Base-by-base conservation (phyloP, 2,113 vertebrate species). In the Solea solea region DNA sequence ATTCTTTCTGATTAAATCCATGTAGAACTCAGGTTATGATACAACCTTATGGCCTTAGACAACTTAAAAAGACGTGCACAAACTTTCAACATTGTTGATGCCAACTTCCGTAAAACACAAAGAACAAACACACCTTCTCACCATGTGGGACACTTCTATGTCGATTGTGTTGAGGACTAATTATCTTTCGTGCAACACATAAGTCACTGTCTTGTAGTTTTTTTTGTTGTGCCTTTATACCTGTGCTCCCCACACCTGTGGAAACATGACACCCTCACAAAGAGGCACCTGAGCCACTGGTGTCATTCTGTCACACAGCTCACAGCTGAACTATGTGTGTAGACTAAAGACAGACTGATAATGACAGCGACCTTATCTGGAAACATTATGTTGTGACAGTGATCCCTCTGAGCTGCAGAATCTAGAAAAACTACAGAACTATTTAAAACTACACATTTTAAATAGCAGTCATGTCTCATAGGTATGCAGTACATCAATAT, bases 211-310 rank as follows among this genome's bases (percentile, higher is more conserved):
- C 13, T 41, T 28, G 1, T n/a, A 1, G 34, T 34, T 34, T 34
- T 34, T 6, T 34, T 4, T 34, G 34, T 34, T 34, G 34, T 34
- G 34, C 34, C 13, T 21, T 16, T 55, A 28, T 64, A 27, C 42
- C 44, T 65, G 76, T 13, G 60, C 49, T 71, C 58, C 21, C n/a
- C 65, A 74, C 54, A 72, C 70, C 60, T 68, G 77, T 57, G 45
- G 91, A 88, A 88, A 91, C 79, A 65, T 56, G 82, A 87, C 66
- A 34, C 34, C 34, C 34, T 3, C 34, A 34, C 34, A 34, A 25
- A 39, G 62, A 75, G 15, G 27, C 80, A 89, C 83, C 84, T 85
- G 68, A 81, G 86, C 92, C 86, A 92, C 93, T 93, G 93, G 90
- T 93, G 90, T 80, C 54, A 49, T 25, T 44, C 61, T 63, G 28